These are phyloP conservation scores for Neostethus bicornis DNA, from an alignment of 2,797 vertebrate genomes.

Conservation along the genomic window DNA sequence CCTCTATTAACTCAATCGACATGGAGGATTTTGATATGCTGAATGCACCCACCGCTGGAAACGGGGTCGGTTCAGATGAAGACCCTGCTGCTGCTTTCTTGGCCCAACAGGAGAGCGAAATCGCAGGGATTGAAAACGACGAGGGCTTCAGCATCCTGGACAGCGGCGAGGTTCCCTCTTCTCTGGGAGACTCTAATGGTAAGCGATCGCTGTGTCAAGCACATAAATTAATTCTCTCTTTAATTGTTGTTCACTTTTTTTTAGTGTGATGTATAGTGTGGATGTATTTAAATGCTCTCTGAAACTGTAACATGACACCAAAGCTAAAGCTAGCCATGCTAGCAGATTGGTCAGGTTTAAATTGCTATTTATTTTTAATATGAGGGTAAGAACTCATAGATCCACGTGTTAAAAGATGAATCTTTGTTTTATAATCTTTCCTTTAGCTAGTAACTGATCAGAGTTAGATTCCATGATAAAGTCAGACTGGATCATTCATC, in stretches of 20 bases:
- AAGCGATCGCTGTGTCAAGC: conserved; percentile 9
- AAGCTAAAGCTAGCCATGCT: conserved; percentile 47
- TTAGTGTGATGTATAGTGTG: no score
- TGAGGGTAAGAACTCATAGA: not conserved
- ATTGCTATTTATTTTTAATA: conserved; percentile 1
- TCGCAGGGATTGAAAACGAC: conserved; percentile 94
- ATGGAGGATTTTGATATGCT: conserved; percentile 87
- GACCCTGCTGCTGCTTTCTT: conserved; percentile 92
- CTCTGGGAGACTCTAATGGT: conserved; percentile 71
- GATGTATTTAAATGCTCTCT: no score
- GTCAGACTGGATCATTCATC: conserved; percentile 35
- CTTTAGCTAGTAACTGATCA: not conserved
- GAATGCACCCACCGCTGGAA: conserved; percentile 78
- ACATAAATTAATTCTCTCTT: no score
- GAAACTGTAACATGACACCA: not conserved
- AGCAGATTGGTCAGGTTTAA: conserved; percentile 26
- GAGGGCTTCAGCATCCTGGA: conserved; percentile 95
- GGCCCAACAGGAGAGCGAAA: conserved; percentile 94
- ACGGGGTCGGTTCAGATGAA: conserved; percentile 84
- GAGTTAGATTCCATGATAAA: conserved; percentile 14
- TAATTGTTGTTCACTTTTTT: not conserved
- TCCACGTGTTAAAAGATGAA: no score
- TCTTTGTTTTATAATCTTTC: rapidly evolving
- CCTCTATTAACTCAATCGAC: not conserved
- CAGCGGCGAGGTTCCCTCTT: conserved; percentile 86